Conservation (phyloP, 2,113 vertebrate genomes). For the Amblyornis subalaris region DNA sequence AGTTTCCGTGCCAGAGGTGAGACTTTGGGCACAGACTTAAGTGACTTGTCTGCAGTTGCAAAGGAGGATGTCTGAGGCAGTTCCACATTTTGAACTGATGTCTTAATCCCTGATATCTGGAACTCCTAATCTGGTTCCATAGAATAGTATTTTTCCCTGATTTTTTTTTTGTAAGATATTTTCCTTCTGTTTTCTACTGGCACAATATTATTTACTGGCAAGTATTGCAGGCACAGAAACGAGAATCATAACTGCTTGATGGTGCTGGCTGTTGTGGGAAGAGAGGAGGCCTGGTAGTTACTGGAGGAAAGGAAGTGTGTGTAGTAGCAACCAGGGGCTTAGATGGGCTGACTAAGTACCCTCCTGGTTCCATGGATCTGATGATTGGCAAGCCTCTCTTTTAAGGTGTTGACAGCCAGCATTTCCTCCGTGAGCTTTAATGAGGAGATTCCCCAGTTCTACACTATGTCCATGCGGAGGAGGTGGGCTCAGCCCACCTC, state of each 20-base stretch:
- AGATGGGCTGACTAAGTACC: neutral
- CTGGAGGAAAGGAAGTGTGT: fast-evolving
- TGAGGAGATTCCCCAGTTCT: neutral
- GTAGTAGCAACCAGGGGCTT: neutral
- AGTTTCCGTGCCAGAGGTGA: neutral
- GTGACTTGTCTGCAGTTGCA: neutral
- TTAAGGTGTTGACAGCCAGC: neutral
- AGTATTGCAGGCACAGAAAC: neutral
- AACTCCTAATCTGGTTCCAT: neutral
- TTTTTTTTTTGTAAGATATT: neutral
- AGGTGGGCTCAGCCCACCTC: neutral
- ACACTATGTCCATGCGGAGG: fast-evolving
- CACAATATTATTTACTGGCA: neutral
- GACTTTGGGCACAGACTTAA: neutral
- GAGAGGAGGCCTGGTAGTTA: neutral
- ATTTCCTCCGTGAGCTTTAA: neutral
- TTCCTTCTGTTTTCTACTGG: neutral
- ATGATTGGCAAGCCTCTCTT: neutral
- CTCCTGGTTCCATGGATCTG: neutral
- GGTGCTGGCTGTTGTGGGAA: neutral
- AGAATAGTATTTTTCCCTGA: neutral
- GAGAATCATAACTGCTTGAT: neutral
- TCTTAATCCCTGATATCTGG: neutral
- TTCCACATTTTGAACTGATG: neutral
- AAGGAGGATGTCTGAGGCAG: neutral